These are phyloP conservation scores for Salvelinus alpinus DNA, from an alignment of 2,113 vertebrate species.

Conservation along the genomic window DNA sequence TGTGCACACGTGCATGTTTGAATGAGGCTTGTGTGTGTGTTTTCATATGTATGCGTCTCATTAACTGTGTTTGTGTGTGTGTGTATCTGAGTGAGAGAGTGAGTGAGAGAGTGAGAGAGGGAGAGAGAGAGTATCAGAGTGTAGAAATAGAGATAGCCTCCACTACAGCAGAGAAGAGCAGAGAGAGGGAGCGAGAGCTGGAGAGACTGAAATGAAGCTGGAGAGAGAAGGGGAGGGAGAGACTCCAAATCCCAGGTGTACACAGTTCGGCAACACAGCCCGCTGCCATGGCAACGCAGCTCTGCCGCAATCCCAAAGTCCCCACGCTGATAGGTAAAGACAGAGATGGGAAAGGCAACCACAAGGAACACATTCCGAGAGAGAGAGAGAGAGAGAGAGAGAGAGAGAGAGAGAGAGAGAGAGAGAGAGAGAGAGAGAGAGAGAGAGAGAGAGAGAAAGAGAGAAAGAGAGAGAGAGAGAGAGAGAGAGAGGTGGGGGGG, in stretches of 20 bases:
- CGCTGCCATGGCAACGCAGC: constrained; percentile 98
- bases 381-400: constrained; percentile 37
- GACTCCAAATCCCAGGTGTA: constrained; percentile 96
- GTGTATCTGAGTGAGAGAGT: neutral
- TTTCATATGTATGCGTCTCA: neutral
- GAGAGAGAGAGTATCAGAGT: constrained; percentile 17
- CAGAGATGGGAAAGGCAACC: constrained; percentile 63
- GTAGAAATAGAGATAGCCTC: neutral
- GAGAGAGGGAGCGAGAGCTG: constrained; percentile 60
- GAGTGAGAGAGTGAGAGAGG: constrained; percentile 49
- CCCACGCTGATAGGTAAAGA: constrained; percentile 85
- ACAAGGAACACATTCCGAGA: constrained; percentile 80
- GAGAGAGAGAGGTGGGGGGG: neutral
- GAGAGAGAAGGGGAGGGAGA: constrained; percentile 65
- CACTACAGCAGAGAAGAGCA: constrained; percentile 6
- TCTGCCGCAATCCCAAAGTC: constrained; percentile 99
- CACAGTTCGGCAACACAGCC: constrained; percentile 86
- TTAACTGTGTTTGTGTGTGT: constrained; percentile 7
- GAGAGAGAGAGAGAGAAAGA: constrained; percentile 49
- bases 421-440: constrained; percentile 65
- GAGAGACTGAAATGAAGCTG: constrained; percentile 19
- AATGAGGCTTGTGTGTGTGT: constrained; percentile 9
- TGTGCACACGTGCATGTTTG: neutral
- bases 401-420: neutral
- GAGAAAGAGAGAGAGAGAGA: constrained; percentile 59